A percentile compares a stretch with the other conserved stretches of the same genome.
Evolutionary conservation across 2,888 invertebrate genomes (phyloP).

Genomic region (Prenolepis imparis): DNA sequence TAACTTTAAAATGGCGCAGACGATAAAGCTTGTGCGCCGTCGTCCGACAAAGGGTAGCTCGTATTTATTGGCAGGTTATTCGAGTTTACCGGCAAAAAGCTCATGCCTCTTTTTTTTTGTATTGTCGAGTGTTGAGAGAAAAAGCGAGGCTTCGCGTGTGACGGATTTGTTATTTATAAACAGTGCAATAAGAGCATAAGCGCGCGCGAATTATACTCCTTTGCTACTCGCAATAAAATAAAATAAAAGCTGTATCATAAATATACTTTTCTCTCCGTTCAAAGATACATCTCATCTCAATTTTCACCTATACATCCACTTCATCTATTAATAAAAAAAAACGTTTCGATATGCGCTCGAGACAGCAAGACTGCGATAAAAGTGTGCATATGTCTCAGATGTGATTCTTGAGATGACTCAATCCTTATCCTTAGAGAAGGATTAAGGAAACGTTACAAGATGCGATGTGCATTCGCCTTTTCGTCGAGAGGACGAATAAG

Average conservation of each 20-base stretch:
- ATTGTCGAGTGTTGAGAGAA: neutral
- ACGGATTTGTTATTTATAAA: slow-evolving; percentile 36
- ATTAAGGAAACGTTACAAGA: slow-evolving; percentile 23
- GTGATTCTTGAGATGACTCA: neutral
- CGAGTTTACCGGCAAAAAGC: slow-evolving; percentile 43
- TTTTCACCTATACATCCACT: neutral
- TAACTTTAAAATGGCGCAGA: slow-evolving; percentile 27
- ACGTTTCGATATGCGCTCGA: neutral
- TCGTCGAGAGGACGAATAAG: slow-evolving; percentile 41
- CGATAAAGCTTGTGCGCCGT: slow-evolving; percentile 7
- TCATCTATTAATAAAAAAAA: slow-evolving; percentile 6
- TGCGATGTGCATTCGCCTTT: neutral
- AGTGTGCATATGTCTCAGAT: neutral
- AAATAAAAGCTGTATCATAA: neutral
- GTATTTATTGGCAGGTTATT: slow-evolving; percentile 41
- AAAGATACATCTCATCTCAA: neutral
- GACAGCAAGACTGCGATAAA: neutral
- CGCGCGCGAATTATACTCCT: neutral
- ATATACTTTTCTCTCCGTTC: slow-evolving; percentile 14
- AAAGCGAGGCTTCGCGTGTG: slow-evolving; percentile 19
- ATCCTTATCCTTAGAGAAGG: neutral
- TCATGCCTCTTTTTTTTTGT: neutral
- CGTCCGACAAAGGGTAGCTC: slow-evolving; percentile 33
- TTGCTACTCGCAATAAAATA: slow-evolving; percentile 1
- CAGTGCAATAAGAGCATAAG: slow-evolving; percentile 29